Evolutionary conservation across 2,797 vertebrate genomes (phyloP).

Genomic region (Xenentodon cancila): DNA sequence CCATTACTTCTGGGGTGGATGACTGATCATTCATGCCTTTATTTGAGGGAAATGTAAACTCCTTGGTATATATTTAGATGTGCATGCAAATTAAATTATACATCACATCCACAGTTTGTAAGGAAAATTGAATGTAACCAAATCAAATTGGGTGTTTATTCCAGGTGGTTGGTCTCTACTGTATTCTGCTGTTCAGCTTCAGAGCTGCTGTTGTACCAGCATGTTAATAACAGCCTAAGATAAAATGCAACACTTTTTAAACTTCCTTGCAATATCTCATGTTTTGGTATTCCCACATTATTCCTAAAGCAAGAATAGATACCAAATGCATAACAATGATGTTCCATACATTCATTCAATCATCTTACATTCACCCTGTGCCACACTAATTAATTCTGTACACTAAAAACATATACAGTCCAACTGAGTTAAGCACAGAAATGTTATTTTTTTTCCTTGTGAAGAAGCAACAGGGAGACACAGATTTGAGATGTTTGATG

Average conservation of each 20-base stretch:
- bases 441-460: too few relatives aligned
- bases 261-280: background rate
- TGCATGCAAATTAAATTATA: background rate
- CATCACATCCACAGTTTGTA: background rate
- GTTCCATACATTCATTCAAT: too few relatives aligned
- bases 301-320: too few relatives aligned
- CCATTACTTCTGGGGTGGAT: too few relatives aligned
- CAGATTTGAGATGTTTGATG: constrained; percentile 4
- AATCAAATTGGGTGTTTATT: background rate
- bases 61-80: background rate
- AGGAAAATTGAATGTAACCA: constrained; percentile 4
- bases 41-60: too few relatives aligned
- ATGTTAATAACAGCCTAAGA: background rate
- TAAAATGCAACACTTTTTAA: too few relatives aligned
- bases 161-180: constrained; percentile 4
- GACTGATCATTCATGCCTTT: too few relatives aligned
- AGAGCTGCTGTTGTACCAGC: constrained; percentile 1
- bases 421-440: constrained; percentile 1
- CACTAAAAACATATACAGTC: background rate
- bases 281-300: background rate
- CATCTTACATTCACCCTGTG: background rate
- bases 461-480: constrained; percentile 15
- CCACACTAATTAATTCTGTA: background rate
- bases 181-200: background rate
- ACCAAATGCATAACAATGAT: too few relatives aligned